Evolutionary conservation across 1,140 invertebrate species (phyloP).

Genomic region (Planococcus citri): DNA sequence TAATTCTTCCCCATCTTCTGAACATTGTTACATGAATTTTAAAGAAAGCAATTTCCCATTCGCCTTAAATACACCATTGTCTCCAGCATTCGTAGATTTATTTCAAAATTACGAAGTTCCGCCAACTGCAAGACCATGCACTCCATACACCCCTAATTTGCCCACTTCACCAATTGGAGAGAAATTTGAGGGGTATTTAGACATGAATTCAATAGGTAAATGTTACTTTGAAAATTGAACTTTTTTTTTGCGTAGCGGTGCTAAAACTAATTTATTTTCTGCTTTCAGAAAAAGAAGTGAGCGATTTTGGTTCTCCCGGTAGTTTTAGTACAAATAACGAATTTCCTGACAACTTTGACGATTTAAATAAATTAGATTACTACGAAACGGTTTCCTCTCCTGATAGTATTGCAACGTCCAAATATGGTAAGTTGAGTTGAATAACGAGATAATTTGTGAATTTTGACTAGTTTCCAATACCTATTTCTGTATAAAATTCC

Average conservation of each 20-base stretch:
- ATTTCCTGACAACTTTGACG: neutral
- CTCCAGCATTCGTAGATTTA: neutral
- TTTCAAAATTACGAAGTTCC: constrained; percentile 2
- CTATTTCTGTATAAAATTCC: too few relatives aligned
- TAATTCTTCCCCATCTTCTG: too few relatives aligned
- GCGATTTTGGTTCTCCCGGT: neutral
- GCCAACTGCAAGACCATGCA: constrained; percentile 24
- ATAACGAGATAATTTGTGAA: neutral
- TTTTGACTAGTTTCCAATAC: too few relatives aligned
- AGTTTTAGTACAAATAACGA: neutral
- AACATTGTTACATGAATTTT: neutral
- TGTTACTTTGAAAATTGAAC: neutral
- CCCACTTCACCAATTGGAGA: constrained; percentile 26
- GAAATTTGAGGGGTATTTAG: constrained; percentile 38
- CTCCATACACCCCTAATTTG: constrained; percentile 27
- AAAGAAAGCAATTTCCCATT: neutral
- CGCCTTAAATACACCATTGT: neutral
- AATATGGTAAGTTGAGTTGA: neutral
- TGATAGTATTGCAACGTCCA: neutral
- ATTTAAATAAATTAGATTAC: neutral
- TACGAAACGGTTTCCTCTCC: neutral
- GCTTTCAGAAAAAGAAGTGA: neutral
- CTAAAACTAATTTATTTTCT: neutral
- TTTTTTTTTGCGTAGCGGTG: neutral
- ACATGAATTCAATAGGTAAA: constrained; percentile 40